Percentiles rank a stretch among this genome's conserved stretches.
Evolutionary conservation across 2,113 vertebrate genomes (phyloP).

Genomic region (Saguinus midas): DNA sequence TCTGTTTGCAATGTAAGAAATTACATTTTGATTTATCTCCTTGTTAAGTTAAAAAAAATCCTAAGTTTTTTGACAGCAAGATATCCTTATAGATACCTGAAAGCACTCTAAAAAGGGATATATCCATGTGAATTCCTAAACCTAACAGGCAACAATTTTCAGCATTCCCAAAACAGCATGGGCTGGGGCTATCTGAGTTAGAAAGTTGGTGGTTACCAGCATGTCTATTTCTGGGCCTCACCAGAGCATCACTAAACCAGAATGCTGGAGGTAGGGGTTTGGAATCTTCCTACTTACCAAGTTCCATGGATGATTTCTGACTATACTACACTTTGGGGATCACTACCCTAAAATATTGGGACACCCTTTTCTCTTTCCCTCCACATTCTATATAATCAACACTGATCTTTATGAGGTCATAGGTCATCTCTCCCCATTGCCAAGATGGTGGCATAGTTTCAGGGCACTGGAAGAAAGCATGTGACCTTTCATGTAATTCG

Average conservation of each 20-base stretch:
- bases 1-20: not conserved
- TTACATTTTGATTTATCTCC: not conserved
- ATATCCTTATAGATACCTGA: not conserved
- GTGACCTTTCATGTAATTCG: not conserved
- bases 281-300: not conserved
- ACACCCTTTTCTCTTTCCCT: rapidly evolving
- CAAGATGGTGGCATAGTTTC: not conserved
- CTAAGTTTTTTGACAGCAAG: not conserved
- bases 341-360: not conserved
- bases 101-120: not conserved
- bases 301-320: not conserved
- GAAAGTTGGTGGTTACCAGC: not conserved
- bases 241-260: not conserved
- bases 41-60: not conserved
- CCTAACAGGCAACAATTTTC: not conserved
- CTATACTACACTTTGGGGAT: not conserved
- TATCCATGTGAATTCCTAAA: not conserved
- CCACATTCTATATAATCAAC: not conserved
- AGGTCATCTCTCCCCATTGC: not conserved
- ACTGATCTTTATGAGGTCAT: not conserved
- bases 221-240: not conserved
- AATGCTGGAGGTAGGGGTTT: not conserved
- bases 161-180: not conserved
- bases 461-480: not conserved
- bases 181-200: not conserved